Evolutionary conservation across 2,113 vertebrate genomes (phyloP).

Genomic region (Peromyscus californicus): DNA sequence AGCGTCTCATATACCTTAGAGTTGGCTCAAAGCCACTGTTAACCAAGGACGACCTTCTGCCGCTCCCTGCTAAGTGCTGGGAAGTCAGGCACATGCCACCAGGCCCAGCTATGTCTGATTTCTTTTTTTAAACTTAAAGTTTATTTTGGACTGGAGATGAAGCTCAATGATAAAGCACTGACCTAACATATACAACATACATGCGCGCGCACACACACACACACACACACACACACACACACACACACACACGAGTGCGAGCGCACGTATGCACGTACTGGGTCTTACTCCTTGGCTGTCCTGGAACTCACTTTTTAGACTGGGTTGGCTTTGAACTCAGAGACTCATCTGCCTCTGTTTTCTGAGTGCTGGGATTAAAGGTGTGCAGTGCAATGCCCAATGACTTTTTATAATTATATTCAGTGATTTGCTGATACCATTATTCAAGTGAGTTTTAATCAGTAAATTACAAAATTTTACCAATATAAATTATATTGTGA

Average conservation of each 20-base stretch:
- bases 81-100: not conserved
- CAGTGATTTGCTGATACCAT: not conserved
- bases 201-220: not conserved
- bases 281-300: not conserved
- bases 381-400: not conserved
- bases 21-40: not conserved
- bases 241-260: too few relatives aligned
- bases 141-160: not conserved
- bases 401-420: not conserved
- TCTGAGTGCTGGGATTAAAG: not conserved
- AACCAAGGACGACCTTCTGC: not conserved
- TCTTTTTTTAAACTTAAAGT: not conserved
- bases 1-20: not conserved
- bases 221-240: too few relatives aligned
- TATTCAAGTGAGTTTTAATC: not conserved
- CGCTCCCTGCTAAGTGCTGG: not conserved
- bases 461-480: constrained; percentile 10
- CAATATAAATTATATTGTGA: constrained; percentile 7
- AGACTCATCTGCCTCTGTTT: not conserved
- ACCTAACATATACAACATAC: not conserved
- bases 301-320: not conserved
- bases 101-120: not conserved
- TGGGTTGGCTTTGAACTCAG: not conserved
- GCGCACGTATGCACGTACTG: too few relatives aligned
- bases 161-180: not conserved